Conservation (phyloP, 2,888 invertebrate species). For the Drosophila trichaetosa region DNA sequence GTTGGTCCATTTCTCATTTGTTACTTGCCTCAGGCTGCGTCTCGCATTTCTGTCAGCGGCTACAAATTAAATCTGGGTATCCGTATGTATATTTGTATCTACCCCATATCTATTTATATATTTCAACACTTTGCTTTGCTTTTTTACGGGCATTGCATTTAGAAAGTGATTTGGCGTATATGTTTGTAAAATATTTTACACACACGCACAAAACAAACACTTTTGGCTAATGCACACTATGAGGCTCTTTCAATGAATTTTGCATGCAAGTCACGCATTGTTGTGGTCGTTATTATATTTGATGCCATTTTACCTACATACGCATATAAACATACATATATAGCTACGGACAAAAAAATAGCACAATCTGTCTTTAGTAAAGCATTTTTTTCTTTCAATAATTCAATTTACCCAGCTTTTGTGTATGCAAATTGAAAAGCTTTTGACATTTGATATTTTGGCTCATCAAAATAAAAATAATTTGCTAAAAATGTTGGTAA, state of each 20-base stretch:
- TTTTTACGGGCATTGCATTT: slow-evolving; percentile 66
- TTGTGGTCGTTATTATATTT: slow-evolving; percentile 71
- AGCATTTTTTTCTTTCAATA: neutral
- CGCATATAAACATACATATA: neutral
- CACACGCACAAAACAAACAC: slow-evolving; percentile 27
- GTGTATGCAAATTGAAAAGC: neutral
- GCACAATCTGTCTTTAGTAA: neutral
- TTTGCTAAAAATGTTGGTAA: neutral
- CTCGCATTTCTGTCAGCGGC: slow-evolving; percentile 54
- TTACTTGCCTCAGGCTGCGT: slow-evolving; percentile 33
- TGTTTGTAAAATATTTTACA: slow-evolving; percentile 48
- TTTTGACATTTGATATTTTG: neutral
- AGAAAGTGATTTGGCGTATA: slow-evolving; percentile 64
- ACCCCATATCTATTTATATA: slow-evolving; percentile 53
- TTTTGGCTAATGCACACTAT: slow-evolving; percentile 52
- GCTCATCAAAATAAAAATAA: neutral
- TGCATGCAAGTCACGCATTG: slow-evolving; percentile 65
- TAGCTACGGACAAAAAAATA: neutral
- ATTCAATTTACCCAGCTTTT: neutral
- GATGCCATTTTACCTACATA: slow-evolving; percentile 53
- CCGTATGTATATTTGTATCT: slow-evolving; percentile 3
- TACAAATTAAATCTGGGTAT: slow-evolving; percentile 57
- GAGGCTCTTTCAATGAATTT: slow-evolving; percentile 42
- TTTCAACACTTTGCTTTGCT: slow-evolving; percentile 54
- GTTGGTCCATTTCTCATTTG: slow-evolving; percentile 55